Percentiles rank a stretch among this genome's conserved stretches.
These are phyloP conservation scores for Harpagoxenus sublaevis DNA, from an alignment of 2,888 invertebrate species.

Conservation along the genomic window DNA sequence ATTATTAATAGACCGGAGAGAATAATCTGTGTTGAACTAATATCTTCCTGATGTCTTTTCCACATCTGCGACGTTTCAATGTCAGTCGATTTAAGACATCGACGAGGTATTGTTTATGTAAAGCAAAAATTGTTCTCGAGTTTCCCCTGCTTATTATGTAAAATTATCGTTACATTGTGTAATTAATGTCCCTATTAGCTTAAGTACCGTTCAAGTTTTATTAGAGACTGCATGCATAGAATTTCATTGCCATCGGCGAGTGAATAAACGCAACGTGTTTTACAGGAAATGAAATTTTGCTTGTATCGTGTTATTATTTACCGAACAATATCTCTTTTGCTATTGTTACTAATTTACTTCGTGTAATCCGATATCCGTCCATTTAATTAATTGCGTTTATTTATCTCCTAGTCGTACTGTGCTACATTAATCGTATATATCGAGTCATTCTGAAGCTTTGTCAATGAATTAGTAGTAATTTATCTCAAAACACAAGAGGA, in stretches of 20 bases:
- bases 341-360: not conserved
- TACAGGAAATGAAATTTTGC: not conserved
- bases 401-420: not conserved
- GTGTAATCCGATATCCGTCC: not conserved
- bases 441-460: not conserved
- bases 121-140: slow-evolving; percentile 28
- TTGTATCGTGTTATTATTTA: not conserved
- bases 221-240: slow-evolving; percentile 32
- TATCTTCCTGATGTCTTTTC: slow-evolving; percentile 31
- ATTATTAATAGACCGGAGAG: slow-evolving; percentile 22
- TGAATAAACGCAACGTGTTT: slow-evolving; percentile 18
- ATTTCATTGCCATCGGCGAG: not conserved
- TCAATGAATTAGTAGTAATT: slow-evolving; percentile 7
- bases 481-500: not conserved
- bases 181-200: not conserved
- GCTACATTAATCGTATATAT: not conserved
- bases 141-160: slow-evolving; percentile 14
- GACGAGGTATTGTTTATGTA: slow-evolving; percentile 58
- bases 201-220: not conserved
- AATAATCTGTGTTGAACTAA: slow-evolving; percentile 51
- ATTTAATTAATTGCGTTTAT: slow-evolving; percentile 25
- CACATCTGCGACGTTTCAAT: slow-evolving; percentile 44
- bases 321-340: not conserved
- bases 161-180: not conserved
- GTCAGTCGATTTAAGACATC: slow-evolving; percentile 68